A percentile compares a stretch with the other conserved stretches of the same genome.
These are phyloP conservation scores for Proterorhinus semilunaris DNA, from an alignment of 2,113 vertebrate genomes.

Conservation along the genomic window DNA sequence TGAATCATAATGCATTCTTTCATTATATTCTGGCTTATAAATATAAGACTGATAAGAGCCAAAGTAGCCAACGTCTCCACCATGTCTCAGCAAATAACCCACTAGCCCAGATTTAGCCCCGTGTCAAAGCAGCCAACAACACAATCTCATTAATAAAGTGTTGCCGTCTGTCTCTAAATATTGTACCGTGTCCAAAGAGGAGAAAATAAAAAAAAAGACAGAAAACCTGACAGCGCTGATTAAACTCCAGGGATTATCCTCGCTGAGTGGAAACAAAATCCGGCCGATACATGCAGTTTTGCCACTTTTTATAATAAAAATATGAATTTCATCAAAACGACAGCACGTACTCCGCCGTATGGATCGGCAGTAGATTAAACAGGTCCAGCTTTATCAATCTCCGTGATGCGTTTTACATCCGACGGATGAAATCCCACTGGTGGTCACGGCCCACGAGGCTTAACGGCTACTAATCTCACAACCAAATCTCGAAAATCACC, in stretches of 20 bases:
- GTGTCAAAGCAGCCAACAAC: conserved; percentile 50
- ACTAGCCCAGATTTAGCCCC: conserved; percentile 56
- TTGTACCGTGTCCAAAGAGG: conserved; percentile 44
- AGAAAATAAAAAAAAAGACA: conserved; percentile 31
- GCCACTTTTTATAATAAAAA: background rate
- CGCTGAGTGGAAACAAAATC: conserved; percentile 15
- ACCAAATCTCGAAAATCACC: conserved; percentile 24
- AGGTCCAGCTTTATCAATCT: conserved; percentile 32
- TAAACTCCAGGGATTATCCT: conserved; percentile 60
- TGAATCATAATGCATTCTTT: too few species aligned
- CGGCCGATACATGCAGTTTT: background rate
- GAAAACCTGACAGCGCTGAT: conserved; percentile 58
- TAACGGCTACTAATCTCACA: conserved; percentile 41
- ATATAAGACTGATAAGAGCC: too few species aligned
- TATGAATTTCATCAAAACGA: conserved; percentile 7
- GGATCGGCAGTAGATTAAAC: conserved; percentile 35
- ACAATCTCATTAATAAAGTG: conserved; percentile 65
- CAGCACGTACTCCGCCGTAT: background rate
- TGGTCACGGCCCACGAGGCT: conserved; percentile 27
- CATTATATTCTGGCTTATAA: too few species aligned
- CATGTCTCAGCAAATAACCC: conserved; percentile 42
- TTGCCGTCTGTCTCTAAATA: conserved; percentile 46
- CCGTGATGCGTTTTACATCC: conserved; percentile 28
- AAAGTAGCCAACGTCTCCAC: conserved; percentile 19
- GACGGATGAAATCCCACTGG: conserved; percentile 42